phyloP scores from a whole-genome alignment of 2,797 vertebrate species.

The Eidolon dupreanum region DNA sequence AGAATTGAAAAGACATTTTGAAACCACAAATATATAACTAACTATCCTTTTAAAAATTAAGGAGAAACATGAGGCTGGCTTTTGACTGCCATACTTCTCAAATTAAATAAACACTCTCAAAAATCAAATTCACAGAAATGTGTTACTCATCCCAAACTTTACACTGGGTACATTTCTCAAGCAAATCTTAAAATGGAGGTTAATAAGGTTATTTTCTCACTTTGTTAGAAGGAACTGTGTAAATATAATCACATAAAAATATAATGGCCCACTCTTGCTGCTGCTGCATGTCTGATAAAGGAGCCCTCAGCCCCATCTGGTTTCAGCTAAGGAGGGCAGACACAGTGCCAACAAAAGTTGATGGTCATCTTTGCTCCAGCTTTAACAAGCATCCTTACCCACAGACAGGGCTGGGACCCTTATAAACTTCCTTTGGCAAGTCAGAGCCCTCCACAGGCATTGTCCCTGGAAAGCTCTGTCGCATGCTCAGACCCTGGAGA shows the following conservation, averaged over 20 bases:
- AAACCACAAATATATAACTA: neutral
- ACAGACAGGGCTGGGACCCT: neutral
- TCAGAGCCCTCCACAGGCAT: neutral
- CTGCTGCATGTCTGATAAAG: neutral
- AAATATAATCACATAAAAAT: neutral
- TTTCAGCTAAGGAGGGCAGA: neutral
- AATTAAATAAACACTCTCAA: constrained; percentile 1
- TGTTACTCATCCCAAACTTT: neutral
- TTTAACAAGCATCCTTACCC: neutral
- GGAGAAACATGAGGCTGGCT: neutral
- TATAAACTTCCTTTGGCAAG: neutral
- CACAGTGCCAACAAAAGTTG: neutral
- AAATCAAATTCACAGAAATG: constrained; percentile 2
- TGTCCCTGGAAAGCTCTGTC: neutral
- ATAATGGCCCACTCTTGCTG: neutral
- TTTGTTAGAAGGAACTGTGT: neutral
- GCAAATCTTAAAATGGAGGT: neutral
- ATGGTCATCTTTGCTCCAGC: too few relatives aligned
- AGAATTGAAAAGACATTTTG: constrained; percentile 11
- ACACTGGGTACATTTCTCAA: neutral
- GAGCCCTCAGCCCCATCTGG: accelerated
- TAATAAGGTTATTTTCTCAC: neutral
- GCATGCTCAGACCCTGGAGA: neutral
- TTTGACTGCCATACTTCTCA: neutral
- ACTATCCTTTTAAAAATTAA: neutral